phyloP scores from a whole-genome alignment of 2,113 vertebrate genomes.

The Abramis brama region DNA sequence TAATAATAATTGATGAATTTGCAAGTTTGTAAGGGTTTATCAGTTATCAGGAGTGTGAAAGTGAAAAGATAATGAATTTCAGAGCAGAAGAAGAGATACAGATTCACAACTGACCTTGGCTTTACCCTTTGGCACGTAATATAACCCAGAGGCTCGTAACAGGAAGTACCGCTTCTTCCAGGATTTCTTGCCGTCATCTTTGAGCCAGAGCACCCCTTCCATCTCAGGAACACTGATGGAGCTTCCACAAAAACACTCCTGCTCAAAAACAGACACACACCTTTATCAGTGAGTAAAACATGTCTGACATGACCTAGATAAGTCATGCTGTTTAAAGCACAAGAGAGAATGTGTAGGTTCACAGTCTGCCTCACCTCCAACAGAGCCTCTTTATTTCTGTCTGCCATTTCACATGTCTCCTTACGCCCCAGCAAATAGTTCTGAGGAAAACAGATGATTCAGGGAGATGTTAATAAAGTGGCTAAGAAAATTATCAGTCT shows the following conservation, averaged over 20 bases:
- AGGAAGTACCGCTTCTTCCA: slow-evolving; percentile 99
- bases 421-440: slow-evolving; percentile 96
- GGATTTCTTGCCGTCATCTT: slow-evolving; percentile 97
- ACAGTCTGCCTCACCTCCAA: slow-evolving; percentile 83
- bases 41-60: neutral
- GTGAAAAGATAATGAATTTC: neutral
- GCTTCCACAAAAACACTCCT: slow-evolving; percentile 97
- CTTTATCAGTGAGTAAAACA: slow-evolving; percentile 12
- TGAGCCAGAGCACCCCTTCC: slow-evolving; percentile 95
- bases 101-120: slow-evolving; percentile 84
- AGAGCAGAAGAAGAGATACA: neutral
- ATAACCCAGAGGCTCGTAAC: slow-evolving; percentile 93
- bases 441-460: slow-evolving; percentile 68
- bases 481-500: neutral
- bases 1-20: too few species aligned
- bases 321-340: slow-evolving; percentile 7
- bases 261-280: slow-evolving; percentile 40
- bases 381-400: slow-evolving; percentile 96
- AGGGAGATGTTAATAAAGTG: neutral
- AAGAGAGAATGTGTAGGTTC: neutral
- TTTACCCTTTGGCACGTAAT: slow-evolving; percentile 98
- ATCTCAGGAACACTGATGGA: slow-evolving; percentile 97
- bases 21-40: neutral
- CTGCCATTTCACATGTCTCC: slow-evolving; percentile 95
- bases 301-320: slow-evolving; percentile 23